Conservation (phyloP, 2,113 vertebrate species). For the Cololabis saira region DNA sequence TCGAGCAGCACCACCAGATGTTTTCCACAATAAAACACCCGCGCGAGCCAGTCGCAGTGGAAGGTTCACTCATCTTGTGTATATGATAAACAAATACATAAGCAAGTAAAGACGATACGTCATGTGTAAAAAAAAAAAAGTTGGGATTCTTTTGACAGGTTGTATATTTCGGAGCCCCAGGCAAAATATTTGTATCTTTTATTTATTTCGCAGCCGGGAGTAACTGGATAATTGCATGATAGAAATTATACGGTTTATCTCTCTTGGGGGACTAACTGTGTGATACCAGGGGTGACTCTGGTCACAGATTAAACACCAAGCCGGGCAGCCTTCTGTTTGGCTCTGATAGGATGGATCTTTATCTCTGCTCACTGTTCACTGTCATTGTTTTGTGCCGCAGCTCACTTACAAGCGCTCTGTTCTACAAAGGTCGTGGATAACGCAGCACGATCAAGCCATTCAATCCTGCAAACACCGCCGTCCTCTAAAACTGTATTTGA, state of each 20-base stretch:
- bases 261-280: constrained; percentile 13
- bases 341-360: constrained; percentile 46
- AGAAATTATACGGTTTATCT: constrained; percentile 30
- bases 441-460: constrained; percentile 28
- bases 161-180: constrained; percentile 24
- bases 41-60: constrained; percentile 48
- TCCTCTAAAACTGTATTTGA: constrained; percentile 21
- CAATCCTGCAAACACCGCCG: constrained; percentile 24
- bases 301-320: constrained; percentile 41
- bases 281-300: constrained; percentile 20
- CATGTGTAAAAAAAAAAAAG: constrained; percentile 22
- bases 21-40: constrained; percentile 70
- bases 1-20: constrained; percentile 65
- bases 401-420: constrained; percentile 18
- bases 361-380: constrained; percentile 31
- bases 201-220: constrained; percentile 9
- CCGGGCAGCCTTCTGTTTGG: constrained; percentile 42
- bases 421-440: constrained; percentile 34
- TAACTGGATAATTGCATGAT: constrained; percentile 22
- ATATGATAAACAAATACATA: constrained; percentile 40
- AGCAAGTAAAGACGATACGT: constrained; percentile 27
- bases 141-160: constrained; percentile 16
- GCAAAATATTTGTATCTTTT: constrained; percentile 8
- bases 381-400: constrained; percentile 23
- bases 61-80: constrained; percentile 43